Base-by-base conservation (phyloP, 2,888 invertebrate genomes). In the Augochlorella aurata region DNA sequence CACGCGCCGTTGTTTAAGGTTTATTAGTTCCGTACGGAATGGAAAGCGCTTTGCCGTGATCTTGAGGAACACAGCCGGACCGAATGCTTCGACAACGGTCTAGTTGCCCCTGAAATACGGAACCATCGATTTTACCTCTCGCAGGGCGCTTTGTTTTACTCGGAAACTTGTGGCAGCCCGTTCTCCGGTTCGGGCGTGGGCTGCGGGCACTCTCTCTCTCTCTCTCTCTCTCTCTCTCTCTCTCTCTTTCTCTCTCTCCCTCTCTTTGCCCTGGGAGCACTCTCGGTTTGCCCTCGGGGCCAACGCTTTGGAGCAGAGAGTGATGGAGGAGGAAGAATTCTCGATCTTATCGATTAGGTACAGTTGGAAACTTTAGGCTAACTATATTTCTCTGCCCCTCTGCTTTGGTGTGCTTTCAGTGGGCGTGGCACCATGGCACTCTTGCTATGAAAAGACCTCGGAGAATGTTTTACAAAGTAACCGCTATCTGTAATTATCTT, bases 91-190 rank as follows among this genome's bases (percentile, higher is more conserved):
- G 21, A 24, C 18, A 12, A 52, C 16, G 2, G 18, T 63, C n/a
- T 29, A 9, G 9, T 61, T 47, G 45, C n/a, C 29, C 47, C 61
- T 72, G 47, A 72, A 72, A 63, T 63, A 18, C 38, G 63, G 63
- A 38, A 63, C 63, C 63, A 63, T 63, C 44, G 63, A 38, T 63
- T 61, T 29, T 29, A 38, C 29, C 29, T 18, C 4, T 38, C 63
- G 38, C 38, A 38, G 38, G 3, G n/a, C 63, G 38, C 38, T 63
- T 18, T 38, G 63, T 63, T 63, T 63, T 18, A 38, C 38, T 18
- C 63, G 18, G 63, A 44, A 63, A 63, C 29, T 18, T 29, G 38
- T 61, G 8, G 16, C 29, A 61, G 61, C 18, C 16, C 29, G 16
- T 29, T 61, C 61, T 61, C 18, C 61, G 24, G 24, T 14, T 24